Conservation (phyloP, 1,140 invertebrate genomes). For the Mya arenaria region DNA sequence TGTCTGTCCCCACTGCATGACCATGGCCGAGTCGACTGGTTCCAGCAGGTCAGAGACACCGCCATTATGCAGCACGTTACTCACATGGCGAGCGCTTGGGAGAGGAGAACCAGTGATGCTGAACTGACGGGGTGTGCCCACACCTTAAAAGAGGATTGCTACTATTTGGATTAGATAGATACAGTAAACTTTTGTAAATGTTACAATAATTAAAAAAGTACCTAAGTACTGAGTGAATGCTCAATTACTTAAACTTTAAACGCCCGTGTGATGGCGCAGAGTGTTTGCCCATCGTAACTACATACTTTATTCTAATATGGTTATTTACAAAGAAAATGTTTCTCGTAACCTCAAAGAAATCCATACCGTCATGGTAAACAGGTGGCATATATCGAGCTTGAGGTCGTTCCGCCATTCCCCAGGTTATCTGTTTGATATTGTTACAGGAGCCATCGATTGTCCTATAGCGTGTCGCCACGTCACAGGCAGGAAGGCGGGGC, state of each 20-base stretch:
- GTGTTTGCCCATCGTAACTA: no score
- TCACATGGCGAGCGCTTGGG: background rate
- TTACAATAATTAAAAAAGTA: no score
- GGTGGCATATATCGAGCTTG: background rate
- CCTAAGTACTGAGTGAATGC: no score
- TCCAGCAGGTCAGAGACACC: background rate
- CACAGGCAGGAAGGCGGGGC: background rate
- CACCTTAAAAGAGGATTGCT: background rate
- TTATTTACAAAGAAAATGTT: background rate
- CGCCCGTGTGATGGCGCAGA: no score
- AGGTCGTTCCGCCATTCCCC: conserved; percentile 1
- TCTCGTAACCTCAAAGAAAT: background rate
- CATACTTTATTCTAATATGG: background rate
- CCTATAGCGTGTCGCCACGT: background rate
- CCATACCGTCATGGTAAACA: conserved; percentile 17
- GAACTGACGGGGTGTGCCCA: background rate
- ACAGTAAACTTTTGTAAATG: no score
- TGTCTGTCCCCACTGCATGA: background rate
- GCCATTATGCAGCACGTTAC: background rate
- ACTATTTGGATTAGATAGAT: no score
- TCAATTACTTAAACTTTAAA: no score
- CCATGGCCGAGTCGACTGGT: background rate
- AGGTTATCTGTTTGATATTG: background rate
- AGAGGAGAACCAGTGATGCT: background rate
- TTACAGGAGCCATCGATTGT: conserved; percentile 18